Conservation (phyloP, 2,797 vertebrate genomes). For the Babyrousa celebensis region DNA sequence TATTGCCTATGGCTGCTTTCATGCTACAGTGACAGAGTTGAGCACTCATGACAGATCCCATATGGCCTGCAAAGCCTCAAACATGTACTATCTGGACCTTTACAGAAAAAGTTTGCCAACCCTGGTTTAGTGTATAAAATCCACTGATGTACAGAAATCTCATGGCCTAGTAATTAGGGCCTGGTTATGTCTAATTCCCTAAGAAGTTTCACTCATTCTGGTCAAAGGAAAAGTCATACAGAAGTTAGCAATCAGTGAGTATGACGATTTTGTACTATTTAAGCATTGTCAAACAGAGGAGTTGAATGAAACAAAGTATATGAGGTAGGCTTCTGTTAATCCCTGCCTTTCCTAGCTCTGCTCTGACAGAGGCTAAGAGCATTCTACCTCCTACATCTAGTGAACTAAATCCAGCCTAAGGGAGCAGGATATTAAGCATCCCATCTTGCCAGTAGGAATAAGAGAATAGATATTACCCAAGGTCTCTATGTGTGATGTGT, state of each 20-base stretch:
- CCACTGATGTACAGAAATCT: neutral
- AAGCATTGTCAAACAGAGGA: neutral
- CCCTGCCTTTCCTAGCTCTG: neutral
- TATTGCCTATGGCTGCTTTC: constrained; percentile 21
- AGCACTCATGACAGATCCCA: constrained; percentile 31
- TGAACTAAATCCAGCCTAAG: neutral
- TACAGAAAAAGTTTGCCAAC: constrained; percentile 46
- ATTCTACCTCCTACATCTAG: neutral
- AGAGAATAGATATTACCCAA: neutral
- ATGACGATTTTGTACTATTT: neutral
- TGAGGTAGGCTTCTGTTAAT: neutral
- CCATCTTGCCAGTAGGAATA: neutral
- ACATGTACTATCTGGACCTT: constrained; percentile 40
- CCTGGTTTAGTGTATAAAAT: constrained; percentile 24
- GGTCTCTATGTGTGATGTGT: neutral
- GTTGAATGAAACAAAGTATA: neutral
- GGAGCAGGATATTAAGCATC: neutral
- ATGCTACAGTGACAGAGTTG: neutral
- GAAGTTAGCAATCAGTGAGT: neutral
- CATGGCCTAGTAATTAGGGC: neutral
- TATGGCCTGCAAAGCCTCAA: neutral
- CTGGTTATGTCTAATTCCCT: constrained; percentile 43
- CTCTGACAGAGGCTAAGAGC: neutral
- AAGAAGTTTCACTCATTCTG: neutral
- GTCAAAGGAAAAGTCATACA: neutral